These are phyloP conservation scores for Tetramorium parvispinum DNA, from an alignment of 1,140 invertebrate genomes.

Conservation along the genomic window DNA sequence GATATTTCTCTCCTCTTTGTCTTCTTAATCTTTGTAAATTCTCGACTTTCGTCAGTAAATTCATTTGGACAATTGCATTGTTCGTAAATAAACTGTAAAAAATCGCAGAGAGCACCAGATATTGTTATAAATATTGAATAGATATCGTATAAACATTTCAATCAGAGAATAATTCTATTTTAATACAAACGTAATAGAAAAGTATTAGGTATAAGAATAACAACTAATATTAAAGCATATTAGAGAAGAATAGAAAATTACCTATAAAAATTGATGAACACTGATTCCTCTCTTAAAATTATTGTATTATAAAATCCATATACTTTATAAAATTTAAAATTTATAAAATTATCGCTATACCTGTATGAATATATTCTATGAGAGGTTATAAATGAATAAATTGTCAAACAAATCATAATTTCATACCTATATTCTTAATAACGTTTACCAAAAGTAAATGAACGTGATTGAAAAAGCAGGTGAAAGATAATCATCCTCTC, in stretches of 20 bases:
- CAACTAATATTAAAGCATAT: background rate
- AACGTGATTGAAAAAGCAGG: background rate
- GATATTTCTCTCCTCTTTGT: background rate
- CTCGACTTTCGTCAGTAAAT: background rate
- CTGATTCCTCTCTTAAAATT: background rate
- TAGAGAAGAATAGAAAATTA: too few relatives aligned
- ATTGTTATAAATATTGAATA: background rate
- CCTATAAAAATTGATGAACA: too few relatives aligned
- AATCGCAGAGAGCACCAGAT: background rate
- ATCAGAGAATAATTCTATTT: background rate
- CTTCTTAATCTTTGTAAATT: background rate
- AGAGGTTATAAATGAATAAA: background rate
- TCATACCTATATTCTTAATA: background rate
- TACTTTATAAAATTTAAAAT: background rate
- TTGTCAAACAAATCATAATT: background rate
- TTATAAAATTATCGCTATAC: background rate
- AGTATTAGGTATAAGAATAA: background rate
- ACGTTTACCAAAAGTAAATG: background rate
- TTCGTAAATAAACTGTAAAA: background rate
- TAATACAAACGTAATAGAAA: background rate
- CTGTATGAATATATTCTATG: background rate
- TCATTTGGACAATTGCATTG: background rate
- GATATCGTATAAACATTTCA: background rate
- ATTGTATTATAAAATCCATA: background rate
- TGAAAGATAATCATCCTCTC: background rate